phyloP scores from a whole-genome alignment of 2,797 vertebrate genomes.

The Natrix natrix region DNA sequence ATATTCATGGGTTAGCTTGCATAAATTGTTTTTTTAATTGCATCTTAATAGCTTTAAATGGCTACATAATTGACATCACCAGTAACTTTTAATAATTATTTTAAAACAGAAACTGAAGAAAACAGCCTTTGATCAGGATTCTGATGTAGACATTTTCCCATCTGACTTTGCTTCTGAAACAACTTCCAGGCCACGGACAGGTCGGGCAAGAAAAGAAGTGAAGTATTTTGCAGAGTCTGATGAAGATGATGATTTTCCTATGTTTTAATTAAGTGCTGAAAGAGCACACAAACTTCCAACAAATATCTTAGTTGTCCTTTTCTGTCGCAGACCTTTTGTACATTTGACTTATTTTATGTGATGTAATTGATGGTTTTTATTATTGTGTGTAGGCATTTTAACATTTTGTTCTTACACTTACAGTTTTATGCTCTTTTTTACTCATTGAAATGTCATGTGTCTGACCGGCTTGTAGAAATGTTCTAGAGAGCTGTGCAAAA shows the following conservation, averaged over 20 bases:
- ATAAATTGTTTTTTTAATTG: neutral
- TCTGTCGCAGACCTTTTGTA: constrained; percentile 94
- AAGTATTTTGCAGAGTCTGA: constrained; percentile 95
- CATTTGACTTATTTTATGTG: constrained; percentile 94
- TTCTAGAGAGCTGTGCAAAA: constrained; percentile 88
- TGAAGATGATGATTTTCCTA: constrained; percentile 86
- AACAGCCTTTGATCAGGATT: constrained; percentile 75
- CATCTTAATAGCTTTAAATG: neutral
- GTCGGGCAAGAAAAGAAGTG: constrained; percentile 91
- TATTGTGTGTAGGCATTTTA: constrained; percentile 96
- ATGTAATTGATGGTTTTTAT: constrained; percentile 95
- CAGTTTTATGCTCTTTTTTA: constrained; percentile 94
- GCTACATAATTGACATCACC: neutral
- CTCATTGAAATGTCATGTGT: constrained; percentile 96
- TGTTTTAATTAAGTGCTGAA: constrained; percentile 88
- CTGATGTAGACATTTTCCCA: constrained; percentile 82
- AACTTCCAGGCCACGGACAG: constrained; percentile 78
- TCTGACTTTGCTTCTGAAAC: constrained; percentile 72
- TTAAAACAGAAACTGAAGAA: constrained; percentile 85
- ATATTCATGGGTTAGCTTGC: neutral
- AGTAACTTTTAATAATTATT: constrained; percentile 16
- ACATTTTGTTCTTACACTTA: constrained; percentile 92
- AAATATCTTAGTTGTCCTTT: constrained; percentile 79
- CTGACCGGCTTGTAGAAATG: constrained; percentile 94
- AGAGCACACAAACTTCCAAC: constrained; percentile 74